A percentile compares a stretch with the other conserved stretches of the same genome.
These are phyloP conservation scores for Melanotaenia boesemani DNA, from an alignment of 2,797 vertebrate species.

Conservation along the genomic window DNA sequence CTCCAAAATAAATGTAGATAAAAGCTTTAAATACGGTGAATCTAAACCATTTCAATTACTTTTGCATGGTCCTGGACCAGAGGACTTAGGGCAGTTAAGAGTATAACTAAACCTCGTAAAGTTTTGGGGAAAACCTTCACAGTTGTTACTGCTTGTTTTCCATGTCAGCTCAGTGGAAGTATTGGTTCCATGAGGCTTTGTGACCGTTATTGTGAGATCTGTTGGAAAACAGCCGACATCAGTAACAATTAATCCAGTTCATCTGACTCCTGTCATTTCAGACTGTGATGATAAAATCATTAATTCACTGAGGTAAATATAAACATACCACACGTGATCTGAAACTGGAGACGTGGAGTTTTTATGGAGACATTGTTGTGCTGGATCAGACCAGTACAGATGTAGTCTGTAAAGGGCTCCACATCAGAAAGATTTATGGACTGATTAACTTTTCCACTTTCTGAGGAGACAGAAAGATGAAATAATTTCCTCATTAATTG, in stretches of 20 bases:
- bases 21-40: background rate
- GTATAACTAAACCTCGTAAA: accelerated
- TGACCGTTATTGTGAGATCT: accelerated
- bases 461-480: slow-evolving; percentile 33
- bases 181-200: accelerated
- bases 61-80: accelerated
- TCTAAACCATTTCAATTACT: background rate
- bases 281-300: background rate
- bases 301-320: slow-evolving; percentile 2
- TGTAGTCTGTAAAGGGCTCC: slow-evolving; percentile 50
- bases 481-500: background rate
- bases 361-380: accelerated
- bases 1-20: background rate
- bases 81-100: too few relatives aligned
- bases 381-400: slow-evolving; percentile 15
- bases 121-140: accelerated
- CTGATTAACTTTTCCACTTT: accelerated
- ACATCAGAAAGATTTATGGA: accelerated
- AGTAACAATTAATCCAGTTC: background rate
- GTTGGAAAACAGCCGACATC: slow-evolving; percentile 40
- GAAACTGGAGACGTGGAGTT: accelerated
- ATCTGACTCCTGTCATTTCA: background rate
- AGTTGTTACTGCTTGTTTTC: accelerated
- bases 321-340: slow-evolving; percentile 62
- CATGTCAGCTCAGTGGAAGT: background rate